phyloP scores from a whole-genome alignment of 2,888 invertebrate genomes.

The Actias luna region DNA sequence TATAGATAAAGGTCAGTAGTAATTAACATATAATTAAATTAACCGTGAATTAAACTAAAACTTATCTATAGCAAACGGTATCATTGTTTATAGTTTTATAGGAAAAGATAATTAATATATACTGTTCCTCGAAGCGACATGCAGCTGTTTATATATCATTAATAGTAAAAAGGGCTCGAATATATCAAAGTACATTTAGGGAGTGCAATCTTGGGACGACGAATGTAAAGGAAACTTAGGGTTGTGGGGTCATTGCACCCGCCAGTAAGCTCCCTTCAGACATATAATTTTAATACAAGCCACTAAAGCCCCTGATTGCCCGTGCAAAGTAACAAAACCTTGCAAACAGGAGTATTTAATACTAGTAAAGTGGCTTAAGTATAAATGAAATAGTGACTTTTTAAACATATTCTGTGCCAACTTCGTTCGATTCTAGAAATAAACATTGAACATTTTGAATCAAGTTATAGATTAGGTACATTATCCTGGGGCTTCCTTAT shows the following conservation, averaged over 20 bases:
- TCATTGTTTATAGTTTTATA: not conserved
- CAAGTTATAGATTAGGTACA: conserved; percentile 33
- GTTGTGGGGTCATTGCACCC: conserved; percentile 66
- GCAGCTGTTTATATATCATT: not conserved
- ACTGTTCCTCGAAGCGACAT: not conserved
- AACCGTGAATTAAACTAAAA: not conserved
- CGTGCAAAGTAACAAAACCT: not conserved
- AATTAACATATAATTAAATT: not conserved
- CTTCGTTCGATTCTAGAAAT: not conserved
- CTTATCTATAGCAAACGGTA: not conserved
- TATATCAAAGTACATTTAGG: conserved; percentile 42
- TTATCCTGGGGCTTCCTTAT: conserved; percentile 52
- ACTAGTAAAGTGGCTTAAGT: not conserved
- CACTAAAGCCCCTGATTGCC: conserved; percentile 28
- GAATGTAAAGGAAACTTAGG: conserved; percentile 63
- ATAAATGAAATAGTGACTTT: not conserved
- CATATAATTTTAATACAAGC: conserved; percentile 48
- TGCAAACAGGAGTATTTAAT: not conserved
- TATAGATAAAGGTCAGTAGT: not conserved
- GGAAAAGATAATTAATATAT: not conserved
- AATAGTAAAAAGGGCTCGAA: conserved; percentile 24
- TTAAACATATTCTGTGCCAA: not conserved
- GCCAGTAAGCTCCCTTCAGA: conserved; percentile 49
- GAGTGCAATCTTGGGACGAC: conserved; percentile 43
- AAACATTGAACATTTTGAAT: not conserved